Evolutionary conservation across 30 jellyfish, hydroid and myxozoan genomes (phyloP).

Genomic region (Calvadosia cruxmelitensis): DNA sequence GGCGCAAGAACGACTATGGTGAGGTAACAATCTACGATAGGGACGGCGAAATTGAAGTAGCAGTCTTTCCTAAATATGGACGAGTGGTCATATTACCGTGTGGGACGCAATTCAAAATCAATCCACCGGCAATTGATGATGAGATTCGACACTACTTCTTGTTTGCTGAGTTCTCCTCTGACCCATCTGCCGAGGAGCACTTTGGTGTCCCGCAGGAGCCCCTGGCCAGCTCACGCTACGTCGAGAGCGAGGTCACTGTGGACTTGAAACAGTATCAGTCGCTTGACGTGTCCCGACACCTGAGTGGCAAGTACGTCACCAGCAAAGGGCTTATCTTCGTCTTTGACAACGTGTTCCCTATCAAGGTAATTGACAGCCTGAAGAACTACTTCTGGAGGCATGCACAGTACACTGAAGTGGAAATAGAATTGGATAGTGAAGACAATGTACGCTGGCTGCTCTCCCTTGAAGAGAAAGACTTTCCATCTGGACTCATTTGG

Average conservation of each 20-base stretch:
- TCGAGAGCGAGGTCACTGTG: not conserved
- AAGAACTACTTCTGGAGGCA: constrained; percentile 13
- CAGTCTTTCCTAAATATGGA: constrained; percentile 32
- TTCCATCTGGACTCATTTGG: constrained; percentile 33
- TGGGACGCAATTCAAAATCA: constrained; percentile 23
- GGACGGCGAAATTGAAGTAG: constrained; percentile 14
- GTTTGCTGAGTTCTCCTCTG: constrained; percentile 21
- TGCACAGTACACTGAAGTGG: constrained; percentile 38
- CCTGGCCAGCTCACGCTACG: constrained; percentile 1
- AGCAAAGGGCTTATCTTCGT: constrained; percentile 17
- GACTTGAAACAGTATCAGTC: not conserved
- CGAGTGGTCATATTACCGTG: constrained; percentile 33
- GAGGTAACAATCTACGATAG: constrained; percentile 24
- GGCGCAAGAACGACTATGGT: constrained; percentile 42
- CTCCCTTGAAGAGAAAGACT: constrained; percentile 43
- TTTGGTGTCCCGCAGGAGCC: not conserved
- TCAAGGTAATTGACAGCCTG: constrained; percentile 5
- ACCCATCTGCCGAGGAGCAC: not conserved
- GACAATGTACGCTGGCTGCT: constrained; percentile 53
- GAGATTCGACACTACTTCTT: constrained; percentile 35
- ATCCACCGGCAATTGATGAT: constrained; percentile 34
- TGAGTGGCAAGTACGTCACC: constrained; percentile 14
- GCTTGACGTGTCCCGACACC: constrained; percentile 4
- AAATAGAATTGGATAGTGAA: constrained; percentile 22
- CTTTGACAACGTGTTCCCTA: constrained; percentile 31